phyloP scores from a whole-genome alignment of 2,888 invertebrate genomes.

The Andrena bicolor region DNA sequence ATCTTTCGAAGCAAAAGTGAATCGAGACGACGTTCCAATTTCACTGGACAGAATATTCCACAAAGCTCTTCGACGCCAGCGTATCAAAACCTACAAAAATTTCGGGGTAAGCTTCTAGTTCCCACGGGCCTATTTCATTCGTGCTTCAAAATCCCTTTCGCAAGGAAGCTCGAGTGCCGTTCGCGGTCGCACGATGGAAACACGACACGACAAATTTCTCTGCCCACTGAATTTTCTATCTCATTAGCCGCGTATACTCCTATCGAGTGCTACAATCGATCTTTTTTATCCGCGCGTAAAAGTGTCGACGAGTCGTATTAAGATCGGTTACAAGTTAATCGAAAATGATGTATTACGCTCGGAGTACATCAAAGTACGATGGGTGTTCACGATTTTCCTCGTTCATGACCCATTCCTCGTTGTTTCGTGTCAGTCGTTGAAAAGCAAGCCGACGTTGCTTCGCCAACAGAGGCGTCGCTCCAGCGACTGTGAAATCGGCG shows the following conservation, averaged over 20 bases:
- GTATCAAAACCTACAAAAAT: background rate
- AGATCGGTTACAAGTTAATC: constrained; percentile 66
- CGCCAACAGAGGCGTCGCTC: background rate
- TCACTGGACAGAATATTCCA: background rate
- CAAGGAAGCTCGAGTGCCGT: constrained; percentile 13
- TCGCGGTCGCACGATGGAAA: constrained; percentile 35
- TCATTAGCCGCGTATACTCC: constrained; percentile 62
- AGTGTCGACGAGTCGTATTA: constrained; percentile 50
- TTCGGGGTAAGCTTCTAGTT: background rate
- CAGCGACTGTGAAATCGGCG: background rate
- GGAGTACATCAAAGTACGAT: constrained; percentile 17
- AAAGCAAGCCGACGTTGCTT: constrained; percentile 3
- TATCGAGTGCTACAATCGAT: constrained; percentile 63
- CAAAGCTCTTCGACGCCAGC: background rate
- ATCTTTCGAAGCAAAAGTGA: constrained; percentile 30
- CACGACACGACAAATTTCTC: constrained; percentile 53
- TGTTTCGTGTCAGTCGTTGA: background rate
- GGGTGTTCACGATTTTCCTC: constrained; percentile 23
- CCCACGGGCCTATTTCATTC: constrained; percentile 12
- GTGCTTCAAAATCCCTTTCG: constrained; percentile 37
- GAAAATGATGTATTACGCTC: constrained; percentile 62
- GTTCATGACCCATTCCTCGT: background rate
- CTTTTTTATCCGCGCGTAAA: constrained; percentile 65
- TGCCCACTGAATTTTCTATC: constrained; percentile 74
- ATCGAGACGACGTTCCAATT: background rate